Evolutionary conservation across 2,888 invertebrate species (phyloP), one percentile per base, ranked within the genome.

Genomic region (Operophtera brumata): DNA sequence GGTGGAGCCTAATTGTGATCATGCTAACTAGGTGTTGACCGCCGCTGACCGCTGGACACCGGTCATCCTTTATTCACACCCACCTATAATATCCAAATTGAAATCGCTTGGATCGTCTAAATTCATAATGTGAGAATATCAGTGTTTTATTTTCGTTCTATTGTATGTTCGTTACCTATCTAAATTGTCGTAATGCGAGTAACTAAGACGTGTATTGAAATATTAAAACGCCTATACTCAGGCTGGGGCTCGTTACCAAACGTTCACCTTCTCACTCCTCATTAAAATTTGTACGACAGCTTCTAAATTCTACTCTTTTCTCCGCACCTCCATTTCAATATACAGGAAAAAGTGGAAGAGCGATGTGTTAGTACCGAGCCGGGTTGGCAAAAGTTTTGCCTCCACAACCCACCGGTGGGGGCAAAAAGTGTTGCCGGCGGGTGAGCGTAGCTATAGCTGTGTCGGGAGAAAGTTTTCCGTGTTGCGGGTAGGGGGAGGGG

Each of bases 301-400:
- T 79, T 87, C 88, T 89, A 88, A 90, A 89, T 87, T 88, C 86
- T 86, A 88, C 87, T 87, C 88, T 89, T 87, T 88, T 88, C 88
- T 87, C 86, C 80, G 86, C 85, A 86, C 89, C 88, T 90, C 86
- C 87, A 86, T 89, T 90, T 89, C 89, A 89, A 89, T 89, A 86
- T 87, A 89, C 88, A 88, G 89, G 89, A 89, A 89, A 90, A 90
- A 90, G 85, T 89, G 84, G 86, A 88, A 86, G 87, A 88, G 89
- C 87, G 81, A 86, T 86, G 88, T 88, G 85, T 86, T 86, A 86
- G 87, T 78, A 82, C 83, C 75, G 82, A 83, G 84, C 78, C 75
- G 81, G 87, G 86, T 77, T 83, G 82, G 87, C 81, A 84, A 90
- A 90, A 88, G 76, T 89, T 90, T 90, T 86, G 76, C 85, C 84